These are phyloP conservation scores for Laodelphax striatellus DNA, from an alignment of 1,140 invertebrate genomes.

Conservation along the genomic window DNA sequence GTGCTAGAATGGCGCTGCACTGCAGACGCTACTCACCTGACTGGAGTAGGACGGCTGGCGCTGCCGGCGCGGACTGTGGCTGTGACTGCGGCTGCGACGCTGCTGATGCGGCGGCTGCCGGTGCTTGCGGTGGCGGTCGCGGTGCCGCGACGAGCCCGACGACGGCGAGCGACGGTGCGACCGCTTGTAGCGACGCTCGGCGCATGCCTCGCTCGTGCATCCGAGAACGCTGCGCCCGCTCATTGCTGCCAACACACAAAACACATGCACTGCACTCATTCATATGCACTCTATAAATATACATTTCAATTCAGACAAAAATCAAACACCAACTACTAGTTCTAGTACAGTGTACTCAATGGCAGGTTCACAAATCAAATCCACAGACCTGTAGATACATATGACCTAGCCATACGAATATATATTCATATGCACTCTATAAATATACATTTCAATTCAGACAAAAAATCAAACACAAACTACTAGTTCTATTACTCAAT, in stretches of 20 bases:
- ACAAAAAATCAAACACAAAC: too few species aligned
- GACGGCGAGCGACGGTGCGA: slow-evolving; percentile 46
- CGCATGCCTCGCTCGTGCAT: slow-evolving; percentile 45
- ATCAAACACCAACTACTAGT: too few species aligned
- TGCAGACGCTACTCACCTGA: slow-evolving; percentile 23
- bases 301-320: too few species aligned
- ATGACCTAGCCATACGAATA: too few species aligned
- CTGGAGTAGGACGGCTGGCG: slow-evolving; percentile 20
- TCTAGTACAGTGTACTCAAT: too few species aligned
- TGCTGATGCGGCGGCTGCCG: slow-evolving; percentile 18
- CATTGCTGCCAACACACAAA: slow-evolving; percentile 36
- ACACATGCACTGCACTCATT: too few species aligned
- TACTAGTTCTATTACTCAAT: too few species aligned
- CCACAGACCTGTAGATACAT: too few species aligned
- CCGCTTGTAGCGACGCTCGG: slow-evolving; percentile 47
- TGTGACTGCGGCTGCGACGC: too few species aligned
- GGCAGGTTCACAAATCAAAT: too few species aligned
- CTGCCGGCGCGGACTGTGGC: slow-evolving; percentile 15
- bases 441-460: too few species aligned
- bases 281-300: neutral
- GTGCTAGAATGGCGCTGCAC: neutral
- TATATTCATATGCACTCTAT: neutral
- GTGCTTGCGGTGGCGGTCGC: slow-evolving; percentile 32
- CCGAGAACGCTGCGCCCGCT: slow-evolving; percentile 43
- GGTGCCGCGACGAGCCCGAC: slow-evolving; percentile 29